A percentile compares a stretch with the other conserved stretches of the same genome.
Evolutionary conservation across 2,113 vertebrate genomes (phyloP).

Genomic region (Erythrocebus patas): DNA sequence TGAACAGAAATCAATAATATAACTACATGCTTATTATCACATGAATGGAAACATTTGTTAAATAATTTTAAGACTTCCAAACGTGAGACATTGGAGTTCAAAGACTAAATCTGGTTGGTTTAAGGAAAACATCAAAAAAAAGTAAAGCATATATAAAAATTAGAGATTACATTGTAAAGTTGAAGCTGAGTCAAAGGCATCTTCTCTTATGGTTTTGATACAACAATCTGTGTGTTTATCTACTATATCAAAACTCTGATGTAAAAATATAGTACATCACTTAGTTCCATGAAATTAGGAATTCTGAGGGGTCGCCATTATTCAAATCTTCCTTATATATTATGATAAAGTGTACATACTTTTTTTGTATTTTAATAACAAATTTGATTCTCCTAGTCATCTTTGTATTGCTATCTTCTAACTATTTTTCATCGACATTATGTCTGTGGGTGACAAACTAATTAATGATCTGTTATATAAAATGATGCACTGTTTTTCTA

Average conservation of each 20-base stretch:
- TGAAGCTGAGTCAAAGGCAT: background rate
- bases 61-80: background rate
- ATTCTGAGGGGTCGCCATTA: background rate
- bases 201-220: background rate
- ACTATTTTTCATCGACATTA: constrained; percentile 25
- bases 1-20: background rate
- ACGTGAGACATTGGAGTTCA: background rate
- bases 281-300: background rate
- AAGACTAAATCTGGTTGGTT: background rate
- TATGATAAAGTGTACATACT: background rate
- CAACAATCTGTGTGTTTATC: background rate
- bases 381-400: background rate
- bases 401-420: background rate
- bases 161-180: background rate
- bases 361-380: constrained; percentile 7
- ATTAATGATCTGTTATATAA: background rate
- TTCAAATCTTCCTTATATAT: background rate
- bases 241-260: background rate
- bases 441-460: background rate
- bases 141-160: background rate
- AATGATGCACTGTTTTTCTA: background rate
- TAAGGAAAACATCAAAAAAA: background rate
- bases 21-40: background rate
- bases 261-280: background rate
- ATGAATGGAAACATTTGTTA: background rate